Conservation (phyloP, 2,113 vertebrate genomes). For the Cnemophilus loriae region DNA sequence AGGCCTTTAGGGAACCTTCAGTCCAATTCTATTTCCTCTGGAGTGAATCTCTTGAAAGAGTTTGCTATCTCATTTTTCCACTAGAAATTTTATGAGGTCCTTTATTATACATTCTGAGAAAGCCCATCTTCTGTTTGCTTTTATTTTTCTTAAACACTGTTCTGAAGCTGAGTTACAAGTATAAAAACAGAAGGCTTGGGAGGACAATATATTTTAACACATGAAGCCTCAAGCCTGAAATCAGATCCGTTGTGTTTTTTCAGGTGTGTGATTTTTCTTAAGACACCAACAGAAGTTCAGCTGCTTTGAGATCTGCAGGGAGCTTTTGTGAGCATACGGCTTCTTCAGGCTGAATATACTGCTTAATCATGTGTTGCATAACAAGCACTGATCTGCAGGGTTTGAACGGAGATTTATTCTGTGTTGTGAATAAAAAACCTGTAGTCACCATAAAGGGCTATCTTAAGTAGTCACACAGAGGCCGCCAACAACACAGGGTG, state of each 20-base stretch:
- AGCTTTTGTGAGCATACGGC: background rate
- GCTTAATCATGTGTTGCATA: background rate
- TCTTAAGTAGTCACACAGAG: background rate
- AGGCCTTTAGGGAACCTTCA: background rate
- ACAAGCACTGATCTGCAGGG: background rate
- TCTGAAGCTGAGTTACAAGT: background rate
- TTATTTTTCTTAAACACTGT: background rate
- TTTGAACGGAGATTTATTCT: background rate
- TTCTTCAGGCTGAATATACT: slow-evolving; percentile 23
- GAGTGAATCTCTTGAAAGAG: background rate
- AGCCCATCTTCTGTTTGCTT: background rate
- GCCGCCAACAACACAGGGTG: background rate
- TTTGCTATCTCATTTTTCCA: background rate
- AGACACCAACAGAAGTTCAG: background rate
- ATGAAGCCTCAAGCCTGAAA: background rate
- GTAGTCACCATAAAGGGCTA: background rate
- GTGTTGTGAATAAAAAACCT: background rate
- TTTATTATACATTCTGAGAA: background rate
- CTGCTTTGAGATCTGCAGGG: slow-evolving; percentile 7
- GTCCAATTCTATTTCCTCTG: background rate
- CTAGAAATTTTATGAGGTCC: background rate
- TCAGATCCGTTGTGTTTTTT: background rate
- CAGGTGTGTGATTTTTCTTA: background rate
- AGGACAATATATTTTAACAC: background rate
- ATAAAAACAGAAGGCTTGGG: background rate